Base-by-base conservation (phyloP, 2,113 vertebrate species). In the Trogon melanurus region DNA sequence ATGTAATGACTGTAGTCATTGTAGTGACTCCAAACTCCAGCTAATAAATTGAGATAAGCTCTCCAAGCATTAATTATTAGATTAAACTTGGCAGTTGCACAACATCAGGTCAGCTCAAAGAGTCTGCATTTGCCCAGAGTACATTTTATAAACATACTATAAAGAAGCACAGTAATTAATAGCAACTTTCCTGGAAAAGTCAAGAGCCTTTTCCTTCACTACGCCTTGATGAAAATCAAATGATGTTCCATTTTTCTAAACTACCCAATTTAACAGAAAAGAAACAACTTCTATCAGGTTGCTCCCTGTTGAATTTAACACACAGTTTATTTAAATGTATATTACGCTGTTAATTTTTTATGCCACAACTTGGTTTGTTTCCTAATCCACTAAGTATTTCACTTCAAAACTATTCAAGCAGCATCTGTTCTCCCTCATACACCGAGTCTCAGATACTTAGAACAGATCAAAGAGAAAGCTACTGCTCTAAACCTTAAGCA, bases 401-500 rank as follows among this genome's bases (percentile, higher is more conserved):
- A 74, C 25, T 95, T 93, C 60, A 97, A 92, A 96, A 96, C 56
- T 70, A 80, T 78, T 82, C 64, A 92, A 76, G 62, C 11, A 86
- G 36, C 25, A 89, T 76, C 83, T 93, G 48, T 90, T 36, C 62
- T 97, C 30, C 70, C 32, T 91, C 50, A 64, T 53, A 22, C 5
- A 62, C 15, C 7, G 18, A 82, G 50, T 74, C 84, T 70, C 32
- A 80, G 66, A 80, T 92, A 25, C 73, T 69, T 62, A 54, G 23
- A 78, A 88, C 27, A 83, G 70, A 95, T 96, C 79, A 95, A 96
- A 93, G 69, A 17, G 27, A 97, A 96, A 93, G 66, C 29, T 85
- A 85, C 30, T 80, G 50, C 18, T 95, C 45, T 94, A 85, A 91
- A 95, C 53, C 15, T 72, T 56, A 95, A 95, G 66, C 47, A 75